Conservation (phyloP, 2,113 vertebrate species). For the Misgurnus anguillicaudatus region DNA sequence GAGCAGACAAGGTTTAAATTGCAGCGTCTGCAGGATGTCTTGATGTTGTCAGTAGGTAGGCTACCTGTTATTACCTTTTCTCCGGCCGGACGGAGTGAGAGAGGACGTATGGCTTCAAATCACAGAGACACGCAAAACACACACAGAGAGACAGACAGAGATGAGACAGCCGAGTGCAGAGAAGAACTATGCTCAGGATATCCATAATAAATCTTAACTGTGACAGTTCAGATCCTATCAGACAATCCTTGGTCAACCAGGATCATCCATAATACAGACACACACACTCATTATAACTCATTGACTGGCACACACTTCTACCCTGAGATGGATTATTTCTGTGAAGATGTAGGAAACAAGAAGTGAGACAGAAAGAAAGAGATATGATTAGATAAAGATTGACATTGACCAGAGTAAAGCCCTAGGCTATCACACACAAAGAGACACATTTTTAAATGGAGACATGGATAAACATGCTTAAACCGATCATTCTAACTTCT, state of each 20-base stretch:
- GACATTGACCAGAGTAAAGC: constrained; percentile 54
- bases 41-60: constrained; percentile 29
- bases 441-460: neutral
- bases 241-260: constrained; percentile 41
- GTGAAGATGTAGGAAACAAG: constrained; percentile 71
- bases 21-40: constrained; percentile 52
- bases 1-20: constrained; percentile 46
- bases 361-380: constrained; percentile 25
- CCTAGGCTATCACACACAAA: constrained; percentile 28
- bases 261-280: constrained; percentile 32
- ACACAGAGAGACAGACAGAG: constrained; percentile 2
- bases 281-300: constrained; percentile 15
- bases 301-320: constrained; percentile 12
- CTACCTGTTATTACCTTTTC: constrained; percentile 46
- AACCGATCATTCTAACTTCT: neutral
- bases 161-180: constrained; percentile 25
- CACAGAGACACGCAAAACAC: constrained; percentile 26
- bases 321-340: constrained; percentile 60
- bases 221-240: constrained; percentile 51
- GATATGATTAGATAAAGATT: constrained; percentile 48
- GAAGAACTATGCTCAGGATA: constrained; percentile 2
- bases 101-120: constrained; percentile 40
- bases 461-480: neutral
- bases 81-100: constrained; percentile 32
- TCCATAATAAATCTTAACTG: constrained; percentile 32